Evolutionary conservation across 2,113 vertebrate species (phyloP), one percentile per base, ranked within the genome.

Genomic region (Catagonus wagneri): DNA sequence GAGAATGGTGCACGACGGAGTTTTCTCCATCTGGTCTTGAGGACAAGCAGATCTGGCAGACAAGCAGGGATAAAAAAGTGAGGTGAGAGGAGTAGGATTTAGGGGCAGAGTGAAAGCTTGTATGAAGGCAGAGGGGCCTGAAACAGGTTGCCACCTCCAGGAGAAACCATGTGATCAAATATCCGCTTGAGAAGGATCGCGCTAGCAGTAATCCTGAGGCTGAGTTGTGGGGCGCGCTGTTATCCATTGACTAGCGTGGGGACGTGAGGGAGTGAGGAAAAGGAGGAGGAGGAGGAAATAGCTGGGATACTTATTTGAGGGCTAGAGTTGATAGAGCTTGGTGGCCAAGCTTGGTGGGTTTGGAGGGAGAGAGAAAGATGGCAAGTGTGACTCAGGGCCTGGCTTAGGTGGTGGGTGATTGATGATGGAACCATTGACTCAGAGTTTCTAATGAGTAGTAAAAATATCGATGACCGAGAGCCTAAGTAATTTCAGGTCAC

Each of bases 311-410:
- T 5, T 6, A 10, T 72, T 32, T 90, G 80, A 69, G 23, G 54
- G 10, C 36, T 81, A 71, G 83, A 66, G 44, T n/a, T 44, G 23
- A 69, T 52, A 50, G 44, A 14, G 32, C 39, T 76, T 76, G n/a
- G 54, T 80, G 52, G 69, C n/a, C 76, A 25, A n/a, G n/a, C n/a
- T n/a, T n/a, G 14, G 39, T 66, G 71, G 71, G 63, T 96, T 95
- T 74, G 60, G 52, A 85, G 25, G 25, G 75, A 54, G 34, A 25
- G 10, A 78, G 65, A 36, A 39, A 36, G 65, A 65, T 56, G 72
- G 39, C 39, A 69, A n/a, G 29, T 39, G 29, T 75, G 63, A 61
- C 15, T 27, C 56, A 58, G 0, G 87, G 50, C 20, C 78, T 95
- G 81, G 36, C 58, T 44, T 25, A 68, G 65, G 65, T 39, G n/a